Percentiles rank a stretch among this genome's conserved stretches.
These are phyloP conservation scores for Crepidodera aurea DNA, from an alignment of 2,888 invertebrate species.

Conservation along the genomic window DNA sequence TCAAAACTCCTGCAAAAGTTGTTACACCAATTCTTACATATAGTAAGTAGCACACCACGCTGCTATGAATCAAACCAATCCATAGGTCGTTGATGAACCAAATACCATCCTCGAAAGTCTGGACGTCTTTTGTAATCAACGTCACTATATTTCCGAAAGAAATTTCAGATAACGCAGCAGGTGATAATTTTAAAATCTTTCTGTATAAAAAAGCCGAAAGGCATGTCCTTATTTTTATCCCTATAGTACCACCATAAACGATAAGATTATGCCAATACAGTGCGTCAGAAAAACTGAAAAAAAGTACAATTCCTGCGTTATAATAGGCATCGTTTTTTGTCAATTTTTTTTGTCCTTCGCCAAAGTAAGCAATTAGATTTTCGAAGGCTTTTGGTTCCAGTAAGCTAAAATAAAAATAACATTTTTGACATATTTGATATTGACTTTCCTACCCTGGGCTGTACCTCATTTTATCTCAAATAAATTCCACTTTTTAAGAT, in stretches of 20 bases:
- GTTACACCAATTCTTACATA: constrained; percentile 65
- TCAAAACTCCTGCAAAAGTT: constrained; percentile 64
- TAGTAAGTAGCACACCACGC: constrained; percentile 80
- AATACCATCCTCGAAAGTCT: constrained; percentile 85
- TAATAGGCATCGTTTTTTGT: constrained; percentile 67
- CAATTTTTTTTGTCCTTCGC: constrained; percentile 42
- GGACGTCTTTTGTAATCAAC: constrained; percentile 91
- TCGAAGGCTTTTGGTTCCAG: constrained; percentile 48
- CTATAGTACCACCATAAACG: constrained; percentile 72
- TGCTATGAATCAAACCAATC: constrained; percentile 63
- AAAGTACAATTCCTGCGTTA: constrained; percentile 75
- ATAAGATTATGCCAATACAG: constrained; percentile 78
- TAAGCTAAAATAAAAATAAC: constrained; percentile 43
- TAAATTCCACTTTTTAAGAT: no score
- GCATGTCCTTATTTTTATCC: constrained; percentile 84
- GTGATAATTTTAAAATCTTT: constrained; percentile 63
- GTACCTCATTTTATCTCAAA: no score
- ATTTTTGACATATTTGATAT: not conserved
- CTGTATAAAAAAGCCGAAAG: constrained; percentile 84
- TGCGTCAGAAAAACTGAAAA: constrained; percentile 75
- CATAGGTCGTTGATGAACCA: constrained; percentile 91
- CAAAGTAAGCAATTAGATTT: constrained; percentile 49
- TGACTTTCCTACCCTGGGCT: no score
- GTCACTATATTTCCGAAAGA: constrained; percentile 81
- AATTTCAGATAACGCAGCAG: constrained; percentile 72